Evolutionary conservation across 1,140 invertebrate species (phyloP).

Genomic region (Penaeus chinensis): DNA sequence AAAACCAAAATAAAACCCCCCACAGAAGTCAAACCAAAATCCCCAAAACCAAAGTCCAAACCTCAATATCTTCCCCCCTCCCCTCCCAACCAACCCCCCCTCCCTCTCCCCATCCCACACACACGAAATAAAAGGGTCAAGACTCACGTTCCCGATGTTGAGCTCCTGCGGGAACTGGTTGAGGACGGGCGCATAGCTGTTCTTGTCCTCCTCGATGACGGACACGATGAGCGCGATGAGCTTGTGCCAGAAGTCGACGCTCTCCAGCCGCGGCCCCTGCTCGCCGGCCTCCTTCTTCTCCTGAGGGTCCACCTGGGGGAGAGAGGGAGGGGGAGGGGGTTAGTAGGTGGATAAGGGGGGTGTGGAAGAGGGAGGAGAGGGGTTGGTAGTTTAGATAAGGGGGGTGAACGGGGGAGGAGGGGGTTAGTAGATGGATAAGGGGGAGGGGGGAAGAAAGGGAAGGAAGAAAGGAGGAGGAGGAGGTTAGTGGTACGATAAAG

Average conservation of each 20-base stretch:
- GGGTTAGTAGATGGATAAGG: neutral
- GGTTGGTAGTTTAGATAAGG: neutral
- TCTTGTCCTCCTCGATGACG: conserved; percentile 98
- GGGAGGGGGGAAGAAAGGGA: neutral
- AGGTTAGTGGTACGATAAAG: neutral
- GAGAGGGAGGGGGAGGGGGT: neutral
- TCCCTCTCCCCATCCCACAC: neutral
- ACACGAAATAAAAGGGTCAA: neutral
- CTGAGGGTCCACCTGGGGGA: conserved; percentile 81
- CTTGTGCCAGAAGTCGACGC: conserved; percentile 98
- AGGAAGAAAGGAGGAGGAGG: neutral
- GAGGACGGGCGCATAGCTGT: conserved; percentile 97
- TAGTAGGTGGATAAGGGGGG: neutral
- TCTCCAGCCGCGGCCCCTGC: conserved; percentile 88
- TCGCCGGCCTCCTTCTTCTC: conserved; percentile 90
- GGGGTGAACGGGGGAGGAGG: neutral
- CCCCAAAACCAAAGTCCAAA: neutral
- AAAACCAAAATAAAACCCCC: neutral
- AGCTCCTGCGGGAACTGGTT: conserved; percentile 96
- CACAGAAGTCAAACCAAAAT: neutral
- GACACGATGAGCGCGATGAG: conserved; percentile 97
- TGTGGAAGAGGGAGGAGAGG: neutral
- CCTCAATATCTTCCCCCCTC: too few species aligned
- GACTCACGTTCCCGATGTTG: conserved; percentile 84
- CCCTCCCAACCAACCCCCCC: too few species aligned